Evolutionary conservation across 2,888 invertebrate species (phyloP).

Genomic region (Lasius fuliginosus): DNA sequence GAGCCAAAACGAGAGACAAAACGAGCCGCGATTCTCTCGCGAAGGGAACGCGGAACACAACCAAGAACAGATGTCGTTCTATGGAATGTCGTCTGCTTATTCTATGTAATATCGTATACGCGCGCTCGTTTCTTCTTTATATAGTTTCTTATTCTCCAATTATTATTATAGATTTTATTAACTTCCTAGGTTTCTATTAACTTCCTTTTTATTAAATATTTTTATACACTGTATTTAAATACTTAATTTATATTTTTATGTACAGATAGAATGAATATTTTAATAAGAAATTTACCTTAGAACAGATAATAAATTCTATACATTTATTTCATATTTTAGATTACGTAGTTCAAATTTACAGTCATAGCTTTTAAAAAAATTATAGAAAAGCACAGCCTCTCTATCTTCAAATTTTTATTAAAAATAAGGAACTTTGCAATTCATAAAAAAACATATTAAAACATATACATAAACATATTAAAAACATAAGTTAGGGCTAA

Average conservation of each 20-base stretch:
- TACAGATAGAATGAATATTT: neutral
- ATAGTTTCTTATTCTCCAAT: conserved; percentile 67
- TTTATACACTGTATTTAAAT: neutral
- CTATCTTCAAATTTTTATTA: no score
- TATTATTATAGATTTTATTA: conserved; percentile 4
- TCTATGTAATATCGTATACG: conserved; percentile 60
- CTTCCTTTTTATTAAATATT: neutral
- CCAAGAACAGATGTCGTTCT: conserved; percentile 82
- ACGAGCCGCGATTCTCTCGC: conserved; percentile 65
- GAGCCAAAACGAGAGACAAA: conserved; percentile 60
- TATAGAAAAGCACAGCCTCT: no score
- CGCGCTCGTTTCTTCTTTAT: conserved; percentile 67
- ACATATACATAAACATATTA: no score
- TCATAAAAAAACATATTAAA: no score
- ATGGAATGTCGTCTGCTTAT: conserved; percentile 77
- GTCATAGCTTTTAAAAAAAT: no score
- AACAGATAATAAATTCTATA: neutral
- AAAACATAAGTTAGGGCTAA: neutral
- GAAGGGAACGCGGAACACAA: conserved; percentile 82
- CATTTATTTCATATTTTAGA: neutral
- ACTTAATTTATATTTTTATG: neutral
- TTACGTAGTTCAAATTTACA: neutral
- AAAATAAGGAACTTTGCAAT: no score
- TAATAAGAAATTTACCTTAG: neutral
- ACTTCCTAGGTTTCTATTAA: neutral